phyloP scores from a whole-genome alignment of 2,797 vertebrate species.

The Myoxocephalus aenaeus region DNA sequence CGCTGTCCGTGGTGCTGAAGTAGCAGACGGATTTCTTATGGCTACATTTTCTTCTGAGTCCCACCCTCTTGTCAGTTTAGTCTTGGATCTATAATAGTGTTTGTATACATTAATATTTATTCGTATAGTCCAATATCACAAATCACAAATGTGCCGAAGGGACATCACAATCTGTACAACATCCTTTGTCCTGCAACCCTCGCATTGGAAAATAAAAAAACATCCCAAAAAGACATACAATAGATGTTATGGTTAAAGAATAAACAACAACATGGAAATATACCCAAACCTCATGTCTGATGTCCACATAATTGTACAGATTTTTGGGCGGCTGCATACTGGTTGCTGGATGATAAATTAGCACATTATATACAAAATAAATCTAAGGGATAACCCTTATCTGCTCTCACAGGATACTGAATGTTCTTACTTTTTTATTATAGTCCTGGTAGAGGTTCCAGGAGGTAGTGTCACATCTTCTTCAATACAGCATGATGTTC shows the following conservation, averaged over 20 bases:
- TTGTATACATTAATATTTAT: neutral
- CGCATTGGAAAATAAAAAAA: too few relatives aligned
- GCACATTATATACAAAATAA: neutral
- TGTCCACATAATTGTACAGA: too few relatives aligned
- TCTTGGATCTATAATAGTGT: neutral
- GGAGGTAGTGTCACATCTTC: too few relatives aligned
- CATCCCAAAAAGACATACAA: too few relatives aligned
- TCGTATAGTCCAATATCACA: neutral
- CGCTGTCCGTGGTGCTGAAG: neutral
- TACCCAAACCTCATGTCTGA: too few relatives aligned
- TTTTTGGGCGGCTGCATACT: neutral
- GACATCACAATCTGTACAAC: too few relatives aligned
- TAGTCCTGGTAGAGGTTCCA: neutral
- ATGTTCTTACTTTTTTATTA: neutral
- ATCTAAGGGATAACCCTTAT: slow-evolving; percentile 2
- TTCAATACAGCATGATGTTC: too few relatives aligned
- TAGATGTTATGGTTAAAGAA: too few relatives aligned
- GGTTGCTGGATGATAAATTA: neutral
- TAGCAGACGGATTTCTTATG: neutral
- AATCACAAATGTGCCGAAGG: neutral
- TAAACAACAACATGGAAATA: too few relatives aligned
- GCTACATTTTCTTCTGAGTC: neutral
- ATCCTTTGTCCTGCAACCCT: too few relatives aligned
- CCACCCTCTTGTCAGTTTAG: neutral
- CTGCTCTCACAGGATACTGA: neutral